Conservation (phyloP, 2,113 vertebrate species). For the Aramus guarauna region DNA sequence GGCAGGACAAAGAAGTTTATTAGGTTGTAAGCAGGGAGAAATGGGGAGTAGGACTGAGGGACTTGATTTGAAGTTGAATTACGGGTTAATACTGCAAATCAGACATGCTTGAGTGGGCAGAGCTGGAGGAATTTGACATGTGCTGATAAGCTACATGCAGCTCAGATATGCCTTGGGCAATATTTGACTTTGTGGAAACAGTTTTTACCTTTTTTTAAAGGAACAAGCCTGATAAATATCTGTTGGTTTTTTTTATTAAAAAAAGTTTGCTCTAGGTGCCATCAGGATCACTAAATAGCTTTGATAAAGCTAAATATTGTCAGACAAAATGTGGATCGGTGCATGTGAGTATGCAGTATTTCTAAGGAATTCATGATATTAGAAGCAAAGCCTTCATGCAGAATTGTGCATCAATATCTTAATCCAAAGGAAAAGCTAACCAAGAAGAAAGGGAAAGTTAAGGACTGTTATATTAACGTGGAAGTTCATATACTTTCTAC, state of each 20-base stretch:
- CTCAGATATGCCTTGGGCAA: slow-evolving; percentile 37
- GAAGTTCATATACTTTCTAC: neutral
- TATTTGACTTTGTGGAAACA: slow-evolving; percentile 64
- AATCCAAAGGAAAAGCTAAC: neutral
- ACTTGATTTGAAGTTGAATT: neutral
- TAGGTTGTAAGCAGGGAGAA: neutral
- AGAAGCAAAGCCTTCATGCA: neutral
- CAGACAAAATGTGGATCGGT: neutral
- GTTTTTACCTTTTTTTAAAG: slow-evolving; percentile 9
- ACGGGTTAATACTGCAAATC: slow-evolving; percentile 48
- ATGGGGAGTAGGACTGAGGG: neutral
- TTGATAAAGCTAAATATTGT: neutral
- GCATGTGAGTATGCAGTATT: neutral
- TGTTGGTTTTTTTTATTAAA: slow-evolving; percentile 21
- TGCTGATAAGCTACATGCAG: slow-evolving; percentile 53
- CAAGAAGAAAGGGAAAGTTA: neutral
- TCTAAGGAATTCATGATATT: neutral
- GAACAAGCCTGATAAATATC: slow-evolving; percentile 34
- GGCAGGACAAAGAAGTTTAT: neutral
- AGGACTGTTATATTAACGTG: neutral
- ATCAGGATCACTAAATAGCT: neutral
- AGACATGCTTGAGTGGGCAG: slow-evolving; percentile 44
- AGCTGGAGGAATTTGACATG: slow-evolving; percentile 40
- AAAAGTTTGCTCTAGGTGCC: neutral
- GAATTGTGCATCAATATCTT: neutral